Evolutionary conservation across 2,113 vertebrate genomes (phyloP).

Genomic region (Chelonoidis abingdonii): DNA sequence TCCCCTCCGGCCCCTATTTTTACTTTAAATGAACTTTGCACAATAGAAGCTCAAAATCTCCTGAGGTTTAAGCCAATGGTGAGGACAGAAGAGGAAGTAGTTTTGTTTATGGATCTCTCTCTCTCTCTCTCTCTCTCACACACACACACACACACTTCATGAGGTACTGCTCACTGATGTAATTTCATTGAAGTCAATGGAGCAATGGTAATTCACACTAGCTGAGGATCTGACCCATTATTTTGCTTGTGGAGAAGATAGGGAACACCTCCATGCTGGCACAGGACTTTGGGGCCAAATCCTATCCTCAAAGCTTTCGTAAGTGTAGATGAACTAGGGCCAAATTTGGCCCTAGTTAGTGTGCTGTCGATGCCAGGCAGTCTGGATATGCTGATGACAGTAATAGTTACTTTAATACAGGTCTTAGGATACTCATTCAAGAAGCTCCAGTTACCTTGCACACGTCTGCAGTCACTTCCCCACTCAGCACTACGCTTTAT

Average conservation of each 20-base stretch:
- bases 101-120: not conserved
- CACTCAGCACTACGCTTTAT: not conserved
- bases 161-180: not conserved
- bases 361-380: not conserved
- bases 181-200: not conserved
- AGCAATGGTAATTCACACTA: not conserved
- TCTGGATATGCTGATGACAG: not conserved
- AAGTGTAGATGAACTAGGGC: not conserved
- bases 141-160: no score
- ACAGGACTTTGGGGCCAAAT: not conserved
- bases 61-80: not conserved
- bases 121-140: no score
- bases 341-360: not conserved
- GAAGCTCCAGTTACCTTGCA: not conserved
- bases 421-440: rapidly evolving
- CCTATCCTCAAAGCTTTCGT: not conserved
- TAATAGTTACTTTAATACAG: not conserved
- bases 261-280: not conserved
- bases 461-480: not conserved
- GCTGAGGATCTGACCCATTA: not conserved
- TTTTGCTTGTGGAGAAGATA: rapidly evolving
- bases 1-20: not conserved
- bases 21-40: not conserved
- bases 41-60: not conserved
- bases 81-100: not conserved